These are phyloP conservation scores for Tholera decimalis DNA, from an alignment of 2,888 invertebrate genomes.

Conservation along the genomic window DNA sequence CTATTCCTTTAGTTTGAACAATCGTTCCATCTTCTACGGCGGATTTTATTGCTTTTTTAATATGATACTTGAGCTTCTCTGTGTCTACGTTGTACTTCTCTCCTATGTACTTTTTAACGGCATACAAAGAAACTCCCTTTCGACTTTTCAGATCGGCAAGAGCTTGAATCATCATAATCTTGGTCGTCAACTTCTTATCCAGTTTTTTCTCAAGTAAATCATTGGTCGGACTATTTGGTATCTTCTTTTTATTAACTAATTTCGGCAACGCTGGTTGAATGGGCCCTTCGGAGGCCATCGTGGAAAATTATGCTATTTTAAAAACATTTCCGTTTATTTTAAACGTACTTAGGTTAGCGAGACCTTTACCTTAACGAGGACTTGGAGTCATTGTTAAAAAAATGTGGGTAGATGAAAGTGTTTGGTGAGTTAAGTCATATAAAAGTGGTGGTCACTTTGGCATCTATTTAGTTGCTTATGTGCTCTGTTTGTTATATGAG, in stretches of 20 bases:
- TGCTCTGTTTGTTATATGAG: no score
- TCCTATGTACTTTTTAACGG: conserved; percentile 82
- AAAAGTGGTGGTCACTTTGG: conserved; percentile 1
- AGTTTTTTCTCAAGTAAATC: conserved; percentile 19
- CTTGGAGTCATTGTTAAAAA: conserved; percentile 10
- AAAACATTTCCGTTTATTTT: background rate
- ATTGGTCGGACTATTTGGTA: conserved; percentile 42
- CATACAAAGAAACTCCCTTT: conserved; percentile 84
- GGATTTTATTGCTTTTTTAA: conserved; percentile 80
- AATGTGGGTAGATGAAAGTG: conserved; percentile 51
- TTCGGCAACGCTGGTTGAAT: conserved; percentile 64
- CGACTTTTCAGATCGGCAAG: conserved; percentile 75
- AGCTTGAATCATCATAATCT: conserved; percentile 81
- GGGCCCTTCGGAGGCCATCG: conserved; percentile 67
- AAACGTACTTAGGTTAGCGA: conserved; percentile 6
- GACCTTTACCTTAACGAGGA: conserved; percentile 67
- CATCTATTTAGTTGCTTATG: background rate
- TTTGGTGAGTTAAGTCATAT: background rate
- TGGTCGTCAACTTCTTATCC: conserved; percentile 78
- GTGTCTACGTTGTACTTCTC: conserved; percentile 77
- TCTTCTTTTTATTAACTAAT: conserved; percentile 60
- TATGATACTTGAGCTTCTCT: conserved; percentile 76
- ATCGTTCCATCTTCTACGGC: conserved; percentile 81
- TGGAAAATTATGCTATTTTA: background rate
- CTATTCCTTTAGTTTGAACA: conserved; percentile 80